Base-by-base conservation (phyloP, 2,888 invertebrate species). In the Elegia similella region DNA sequence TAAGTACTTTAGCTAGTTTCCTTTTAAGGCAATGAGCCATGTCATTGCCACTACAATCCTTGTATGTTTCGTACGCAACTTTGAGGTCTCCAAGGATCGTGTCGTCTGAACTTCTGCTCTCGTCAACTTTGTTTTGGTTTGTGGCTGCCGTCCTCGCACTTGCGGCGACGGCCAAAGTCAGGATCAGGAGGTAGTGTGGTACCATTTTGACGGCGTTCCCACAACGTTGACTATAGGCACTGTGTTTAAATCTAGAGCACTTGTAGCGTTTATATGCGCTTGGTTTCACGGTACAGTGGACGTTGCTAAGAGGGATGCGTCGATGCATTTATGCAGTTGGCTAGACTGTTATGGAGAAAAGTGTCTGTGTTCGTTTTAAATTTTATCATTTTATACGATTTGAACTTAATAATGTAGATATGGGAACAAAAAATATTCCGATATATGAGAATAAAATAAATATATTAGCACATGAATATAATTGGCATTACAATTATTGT, bases 51-150 rank as follows among this genome's bases (percentile, higher is more conserved):
- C 95, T 92, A 88, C 97, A 97, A 72, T 96, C 96, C 81, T 95
- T 95, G 85, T 96, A 97, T 63, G 96, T 93, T 78, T 95, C 95
- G 74, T 95, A 96, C 64, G 95, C 93, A 72, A 94, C 93, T 68
- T 94, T 93, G 6, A 96, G 84, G 70, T 96, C 96, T 63, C 94
- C 94, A 63, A 95, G 85, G 64, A 93, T 80, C 68, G 75, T 80
- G 62, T 90, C 90, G 55, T 92, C 90, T 66, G 91, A 80, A 76
- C 86, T 84, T 62, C 88, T 79, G 12, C 76, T 85, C 67, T 90
- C 84, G 42, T 82, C 84, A 68, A 83, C 77, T 70, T 78, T 84
- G 72, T 88, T 93, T 66, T 92, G 91, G 64, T 82, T 82, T 23
- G 89, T 84, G 63, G 82, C 78, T 1, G 93, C 90, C 57, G 93